Evolutionary conservation across 2,113 vertebrate species (phyloP), one percentile per base, ranked within the genome.

Genomic region (Psilopogon haemacephalus): DNA sequence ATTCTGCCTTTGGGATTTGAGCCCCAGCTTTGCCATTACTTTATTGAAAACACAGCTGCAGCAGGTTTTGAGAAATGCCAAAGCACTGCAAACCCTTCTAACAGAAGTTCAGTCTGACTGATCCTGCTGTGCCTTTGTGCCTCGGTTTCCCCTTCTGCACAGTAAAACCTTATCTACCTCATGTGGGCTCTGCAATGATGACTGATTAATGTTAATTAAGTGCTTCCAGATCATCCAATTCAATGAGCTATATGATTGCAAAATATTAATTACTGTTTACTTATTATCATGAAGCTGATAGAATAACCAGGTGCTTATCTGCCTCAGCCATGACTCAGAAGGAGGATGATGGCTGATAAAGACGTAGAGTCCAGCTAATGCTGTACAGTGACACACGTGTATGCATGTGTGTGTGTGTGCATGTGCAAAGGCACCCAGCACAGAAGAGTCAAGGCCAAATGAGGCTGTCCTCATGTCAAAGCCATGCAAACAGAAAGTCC

Each of bases 211-310:
- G 48, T 55, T 81, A 80, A 88, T 79, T 55, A 84, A 93, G 40
- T 46, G 35, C 52, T 83, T 89, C 90, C 84, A 72, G 55, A 88
- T 77, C 5, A 19, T 81, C 55, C 58, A 75, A 75, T 83, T 87
- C 77, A 91, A 77, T 13, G 28, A 30, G 13, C 16, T 55, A 65
- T 38, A 77, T 16, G 56, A 84, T 94, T 97, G 50, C 89, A 86
- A 96, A 91, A 96, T 75, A 55, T 46, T 91, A 89, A 94, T 92
- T 89, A 74, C 27, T 91, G 12, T 93, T 91, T 93, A 93, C 89
- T 75, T 83, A 83, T 88, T 83, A 58, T 52, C 48, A 37, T 48
- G 16, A 86, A 86, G 71, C 23, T 46, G 84, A 72, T 44, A 86
- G 67, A 59, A 93, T 86, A 84, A n/a, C 17, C 59, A 81, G 65